phyloP scores from a whole-genome alignment of 92 coral and sea anemone genomes.

The Actinernus sp. region DNA sequence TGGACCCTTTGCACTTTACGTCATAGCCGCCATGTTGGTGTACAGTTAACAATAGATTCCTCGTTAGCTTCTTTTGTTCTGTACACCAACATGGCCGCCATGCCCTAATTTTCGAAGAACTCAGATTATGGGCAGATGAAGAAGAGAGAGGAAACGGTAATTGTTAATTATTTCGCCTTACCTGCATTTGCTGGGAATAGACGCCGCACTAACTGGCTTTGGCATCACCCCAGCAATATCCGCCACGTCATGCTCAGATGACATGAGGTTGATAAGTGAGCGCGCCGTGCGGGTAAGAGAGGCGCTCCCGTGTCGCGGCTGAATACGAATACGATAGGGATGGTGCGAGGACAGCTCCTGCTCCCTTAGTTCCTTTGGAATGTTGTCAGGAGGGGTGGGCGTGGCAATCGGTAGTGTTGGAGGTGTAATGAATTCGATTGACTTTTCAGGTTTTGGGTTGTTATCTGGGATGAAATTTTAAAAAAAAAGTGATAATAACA shows the following conservation, averaged over 20 bases:
- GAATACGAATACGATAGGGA: slow-evolving; percentile 74
- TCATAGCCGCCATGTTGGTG: too few species aligned
- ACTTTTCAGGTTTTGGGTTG: slow-evolving; percentile 13
- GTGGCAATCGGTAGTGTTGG: slow-evolving; percentile 13
- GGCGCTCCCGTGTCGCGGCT: slow-evolving; percentile 51
- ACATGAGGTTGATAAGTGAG: slow-evolving; percentile 49
- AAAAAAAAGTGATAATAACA: too few species aligned
- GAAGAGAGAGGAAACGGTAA: too few species aligned
- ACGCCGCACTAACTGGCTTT: slow-evolving; percentile 81
- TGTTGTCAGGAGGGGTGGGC: slow-evolving; percentile 7
- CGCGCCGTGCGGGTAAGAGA: slow-evolving; percentile 51
- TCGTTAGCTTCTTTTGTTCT: too few species aligned
- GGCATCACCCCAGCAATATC: slow-evolving; percentile 76
- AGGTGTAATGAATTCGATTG: slow-evolving; percentile 42
- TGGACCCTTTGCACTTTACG: too few species aligned
- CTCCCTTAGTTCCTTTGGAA: slow-evolving; percentile 23
- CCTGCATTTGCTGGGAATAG: slow-evolving; percentile 98
- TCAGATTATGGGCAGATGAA: too few species aligned
- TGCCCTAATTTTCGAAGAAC: too few species aligned
- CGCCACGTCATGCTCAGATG: slow-evolving; percentile 66
- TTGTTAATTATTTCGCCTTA: neutral
- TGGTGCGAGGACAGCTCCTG: slow-evolving; percentile 67
- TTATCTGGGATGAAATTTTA: too few species aligned
- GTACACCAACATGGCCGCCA: too few species aligned
- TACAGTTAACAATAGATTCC: too few species aligned